A percentile compares a stretch with the other conserved stretches of the same genome.
Evolutionary conservation across 2,797 vertebrate species (phyloP).

Genomic region (Malacoraja senta): DNA sequence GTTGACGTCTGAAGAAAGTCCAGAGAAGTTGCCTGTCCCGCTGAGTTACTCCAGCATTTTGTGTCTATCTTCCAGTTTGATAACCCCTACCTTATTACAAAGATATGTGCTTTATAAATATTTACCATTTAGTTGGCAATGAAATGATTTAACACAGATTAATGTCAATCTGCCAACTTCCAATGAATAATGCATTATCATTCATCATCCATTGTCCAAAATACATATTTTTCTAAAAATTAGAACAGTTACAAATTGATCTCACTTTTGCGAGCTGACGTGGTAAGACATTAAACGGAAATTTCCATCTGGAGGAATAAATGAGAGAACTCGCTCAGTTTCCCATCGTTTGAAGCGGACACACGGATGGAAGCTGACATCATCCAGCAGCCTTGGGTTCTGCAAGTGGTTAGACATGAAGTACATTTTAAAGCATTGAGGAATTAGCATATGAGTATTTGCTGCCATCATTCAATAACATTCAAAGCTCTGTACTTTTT

Average conservation of each 20-base stretch:
- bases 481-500: background rate
- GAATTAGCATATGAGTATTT: conserved; percentile 15
- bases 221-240: background rate
- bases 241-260: background rate
- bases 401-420: conserved; percentile 49
- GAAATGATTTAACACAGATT: background rate
- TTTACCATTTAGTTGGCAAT: background rate
- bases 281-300: conserved; percentile 92
- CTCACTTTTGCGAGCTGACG: conserved; percentile 91
- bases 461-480: background rate
- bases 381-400: conserved; percentile 92
- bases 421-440: conserved; percentile 35
- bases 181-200: background rate
- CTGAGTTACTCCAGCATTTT: no score
- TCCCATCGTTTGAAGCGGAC: conserved; percentile 97
- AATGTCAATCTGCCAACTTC: background rate
- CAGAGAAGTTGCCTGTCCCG: no score
- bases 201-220: background rate
- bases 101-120: background rate
- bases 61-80: background rate
- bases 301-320: conserved; percentile 93
- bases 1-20: no score
- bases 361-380: conserved; percentile 93
- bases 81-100: background rate
- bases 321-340: conserved; percentile 82